phyloP scores from a whole-genome alignment of 2,113 vertebrate genomes.

The Caretta caretta region DNA sequence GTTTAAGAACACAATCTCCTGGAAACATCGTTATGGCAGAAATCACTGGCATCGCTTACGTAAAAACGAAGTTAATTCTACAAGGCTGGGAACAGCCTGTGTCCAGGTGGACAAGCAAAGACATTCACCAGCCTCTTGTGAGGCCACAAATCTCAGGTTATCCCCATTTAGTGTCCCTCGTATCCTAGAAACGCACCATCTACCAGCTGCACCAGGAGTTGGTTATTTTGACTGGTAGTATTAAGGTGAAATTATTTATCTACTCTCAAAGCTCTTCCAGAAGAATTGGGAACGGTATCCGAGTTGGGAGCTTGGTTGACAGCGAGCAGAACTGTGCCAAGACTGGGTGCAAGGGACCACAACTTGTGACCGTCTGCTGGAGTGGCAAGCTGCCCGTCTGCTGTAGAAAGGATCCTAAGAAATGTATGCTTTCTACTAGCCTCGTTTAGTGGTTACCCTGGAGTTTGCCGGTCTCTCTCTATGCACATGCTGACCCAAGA shows the following conservation, averaged over 20 bases:
- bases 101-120: background rate
- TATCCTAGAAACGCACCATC: accelerated
- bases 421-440: accelerated
- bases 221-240: background rate
- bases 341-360: background rate
- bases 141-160: accelerated
- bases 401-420: accelerated
- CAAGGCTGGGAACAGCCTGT: background rate
- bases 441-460: accelerated
- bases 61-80: no score
- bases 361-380: background rate
- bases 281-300: background rate
- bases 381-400: accelerated
- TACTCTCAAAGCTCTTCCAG: background rate
- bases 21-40: background rate
- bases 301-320: background rate
- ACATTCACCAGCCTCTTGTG: background rate
- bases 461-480: background rate
- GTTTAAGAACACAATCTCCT: background rate
- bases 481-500: accelerated
- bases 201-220: accelerated
- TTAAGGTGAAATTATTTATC: background rate
- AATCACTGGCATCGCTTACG: background rate
- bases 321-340: background rate
- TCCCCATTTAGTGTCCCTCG: background rate